These are phyloP conservation scores for Pseudomyrmex pallidus DNA, from an alignment of 1,140 invertebrate species.

Conservation along the genomic window DNA sequence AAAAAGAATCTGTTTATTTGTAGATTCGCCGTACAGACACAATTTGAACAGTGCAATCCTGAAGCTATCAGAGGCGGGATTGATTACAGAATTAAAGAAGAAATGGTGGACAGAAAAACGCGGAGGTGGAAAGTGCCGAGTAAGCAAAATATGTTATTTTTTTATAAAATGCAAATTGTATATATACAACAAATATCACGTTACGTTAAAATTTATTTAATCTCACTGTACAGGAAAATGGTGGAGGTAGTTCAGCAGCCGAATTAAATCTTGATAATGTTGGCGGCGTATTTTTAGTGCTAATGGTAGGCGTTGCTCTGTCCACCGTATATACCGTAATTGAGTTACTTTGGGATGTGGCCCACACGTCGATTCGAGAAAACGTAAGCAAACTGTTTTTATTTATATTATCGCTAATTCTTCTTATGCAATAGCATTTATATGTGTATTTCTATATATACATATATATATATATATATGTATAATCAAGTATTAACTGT, in stretches of 20 bases:
- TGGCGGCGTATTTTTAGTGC: slow-evolving; percentile 88
- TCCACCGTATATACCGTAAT: slow-evolving; percentile 73
- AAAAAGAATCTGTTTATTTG: slow-evolving; percentile 54
- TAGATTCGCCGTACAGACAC: slow-evolving; percentile 91
- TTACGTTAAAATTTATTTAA: not conserved
- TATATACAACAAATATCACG: not conserved
- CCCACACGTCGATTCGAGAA: slow-evolving; percentile 80
- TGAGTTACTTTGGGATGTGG: slow-evolving; percentile 78
- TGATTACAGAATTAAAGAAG: slow-evolving; percentile 90
- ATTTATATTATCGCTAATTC: not conserved
- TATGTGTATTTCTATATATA: too few relatives aligned
- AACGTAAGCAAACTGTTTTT: slow-evolving; percentile 76
- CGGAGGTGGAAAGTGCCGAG: slow-evolving; percentile 90
- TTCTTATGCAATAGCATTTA: not conserved
- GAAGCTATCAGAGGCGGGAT: slow-evolving; percentile 92
- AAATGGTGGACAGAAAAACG: slow-evolving; percentile 95
- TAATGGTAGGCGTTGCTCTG: slow-evolving; percentile 81
- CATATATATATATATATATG: too few relatives aligned
- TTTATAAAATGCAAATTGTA: not conserved
- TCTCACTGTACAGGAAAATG: slow-evolving; percentile 56
- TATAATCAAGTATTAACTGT: too few relatives aligned
- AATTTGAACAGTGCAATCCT: slow-evolving; percentile 91
- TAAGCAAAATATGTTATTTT: slow-evolving; percentile 82
- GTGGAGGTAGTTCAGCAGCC: slow-evolving; percentile 81
- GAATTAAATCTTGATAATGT: slow-evolving; percentile 87